A percentile compares a stretch with the other conserved stretches of the same genome.
Evolutionary conservation across 2,113 vertebrate species (phyloP).

Genomic region (Sterrhoptilus dennistouni): DNA sequence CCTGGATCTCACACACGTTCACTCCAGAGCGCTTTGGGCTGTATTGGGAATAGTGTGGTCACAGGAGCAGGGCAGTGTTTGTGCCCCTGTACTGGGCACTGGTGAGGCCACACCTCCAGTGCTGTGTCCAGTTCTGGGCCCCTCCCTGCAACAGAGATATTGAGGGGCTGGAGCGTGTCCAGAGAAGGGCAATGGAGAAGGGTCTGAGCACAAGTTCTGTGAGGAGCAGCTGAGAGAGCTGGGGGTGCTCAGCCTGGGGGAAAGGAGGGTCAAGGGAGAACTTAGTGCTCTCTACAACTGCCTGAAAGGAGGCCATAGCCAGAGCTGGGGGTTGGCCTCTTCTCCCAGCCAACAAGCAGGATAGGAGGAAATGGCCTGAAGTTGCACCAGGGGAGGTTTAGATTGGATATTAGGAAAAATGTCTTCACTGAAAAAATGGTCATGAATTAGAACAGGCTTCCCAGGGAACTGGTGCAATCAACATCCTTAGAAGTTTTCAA

Average conservation of each 20-base stretch:
- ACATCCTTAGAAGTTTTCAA: not conserved
- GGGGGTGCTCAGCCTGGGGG: not conserved
- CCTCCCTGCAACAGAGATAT: not conserved
- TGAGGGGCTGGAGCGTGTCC: fast-evolving
- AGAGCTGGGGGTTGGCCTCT: not conserved
- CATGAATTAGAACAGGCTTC: not conserved
- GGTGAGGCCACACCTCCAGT: not conserved
- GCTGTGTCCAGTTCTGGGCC: not conserved
- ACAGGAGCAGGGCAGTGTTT: not conserved
- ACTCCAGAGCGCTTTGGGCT: fast-evolving
- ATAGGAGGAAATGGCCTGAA: not conserved
- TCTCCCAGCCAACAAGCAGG: too few species aligned
- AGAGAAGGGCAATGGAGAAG: fast-evolving
- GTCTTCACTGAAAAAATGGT: not conserved
- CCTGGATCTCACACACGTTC: fast-evolving
- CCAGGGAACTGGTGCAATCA: not conserved
- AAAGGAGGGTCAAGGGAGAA: not conserved
- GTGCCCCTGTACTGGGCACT: not conserved
- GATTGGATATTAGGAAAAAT: not conserved
- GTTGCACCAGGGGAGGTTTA: not conserved
- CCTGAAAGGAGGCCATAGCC: not conserved
- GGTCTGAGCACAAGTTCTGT: not conserved
- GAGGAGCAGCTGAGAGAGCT: not conserved
- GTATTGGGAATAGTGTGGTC: fast-evolving
- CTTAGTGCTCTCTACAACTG: fast-evolving